Base-by-base conservation (phyloP, 1,140 invertebrate species). In the Drosophila parabipectinata region DNA sequence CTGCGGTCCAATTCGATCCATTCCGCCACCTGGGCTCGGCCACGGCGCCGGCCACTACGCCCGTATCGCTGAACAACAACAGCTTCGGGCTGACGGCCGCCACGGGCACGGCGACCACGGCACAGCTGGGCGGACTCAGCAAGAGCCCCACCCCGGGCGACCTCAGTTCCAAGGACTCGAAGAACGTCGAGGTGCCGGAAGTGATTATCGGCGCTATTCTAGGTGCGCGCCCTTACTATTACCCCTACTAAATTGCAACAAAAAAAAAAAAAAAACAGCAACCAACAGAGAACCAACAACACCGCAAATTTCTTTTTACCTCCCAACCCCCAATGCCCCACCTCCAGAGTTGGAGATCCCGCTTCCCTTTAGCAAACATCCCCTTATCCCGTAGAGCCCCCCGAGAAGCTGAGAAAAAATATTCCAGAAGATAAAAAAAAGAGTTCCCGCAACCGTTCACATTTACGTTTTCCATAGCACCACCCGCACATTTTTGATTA, bases 201-300 rank as follows among this genome's bases (percentile, higher is more conserved):
- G 95, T 96, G 93, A 98, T 99, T 93, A 98, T 99, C 89, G 98
- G 98, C 91, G 98, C 98, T 91, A 98, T 99, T 91, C 94, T 99
- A 92, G 98, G 97, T 93, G 91, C 92, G 93, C 92, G 64, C 82
- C 91, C 73, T 59, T 91, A 91, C 76, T 92, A 91, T 81, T 91
- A 92, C 73, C 84, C 77, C 41, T 89, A 91, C 77, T 91, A 91
- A 82, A 84, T 68, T 68, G 44, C 55, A 72, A 62, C 55, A 72
- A 62, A 44, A 63, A 51, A 9, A 51, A 64, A n/a, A n/a, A 53
- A 55, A 68, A 62, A 57, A 80, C 66, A 44, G 41, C 41, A 66
- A 69, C 61, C 52, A 71, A 62, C 59, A 77, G 72, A 66, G 55
- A 56, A 64, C 41, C 32, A 67, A 67, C 28, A 59, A 57, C 45